A percentile compares a stretch with the other conserved stretches of the same genome.
phyloP scores from a whole-genome alignment of 2,113 vertebrate species.

The Bos taurus region DNA sequence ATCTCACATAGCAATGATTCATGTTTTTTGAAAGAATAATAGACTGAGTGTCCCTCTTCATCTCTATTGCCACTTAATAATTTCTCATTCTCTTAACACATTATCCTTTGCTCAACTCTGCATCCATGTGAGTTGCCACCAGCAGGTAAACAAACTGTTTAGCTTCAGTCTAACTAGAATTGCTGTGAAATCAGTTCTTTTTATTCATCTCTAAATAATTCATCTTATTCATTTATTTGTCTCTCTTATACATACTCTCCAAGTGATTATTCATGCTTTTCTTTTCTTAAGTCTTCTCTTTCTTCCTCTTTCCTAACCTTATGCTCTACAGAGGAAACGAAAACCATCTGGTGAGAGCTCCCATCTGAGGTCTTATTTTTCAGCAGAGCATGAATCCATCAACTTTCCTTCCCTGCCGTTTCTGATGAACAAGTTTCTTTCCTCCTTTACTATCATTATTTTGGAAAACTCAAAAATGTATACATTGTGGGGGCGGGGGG shows the following conservation, averaged over 20 bases:
- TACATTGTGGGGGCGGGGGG: background rate
- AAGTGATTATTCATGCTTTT: background rate
- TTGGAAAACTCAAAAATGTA: background rate
- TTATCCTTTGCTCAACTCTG: background rate
- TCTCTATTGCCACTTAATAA: constrained; percentile 18
- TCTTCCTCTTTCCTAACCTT: constrained; percentile 17
- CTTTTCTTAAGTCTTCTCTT: background rate
- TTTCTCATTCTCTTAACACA: background rate
- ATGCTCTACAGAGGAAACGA: constrained; percentile 14
- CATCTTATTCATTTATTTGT: constrained; percentile 17
- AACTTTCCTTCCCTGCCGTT: background rate
- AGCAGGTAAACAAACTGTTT: constrained; percentile 48
- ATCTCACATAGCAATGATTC: background rate
- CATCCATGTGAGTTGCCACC: background rate
- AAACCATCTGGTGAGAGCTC: background rate
- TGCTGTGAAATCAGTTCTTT: constrained; percentile 39
- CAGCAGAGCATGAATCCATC: background rate
- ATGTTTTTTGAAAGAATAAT: background rate
- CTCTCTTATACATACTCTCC: background rate
- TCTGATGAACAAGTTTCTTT: background rate
- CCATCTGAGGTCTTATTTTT: background rate
- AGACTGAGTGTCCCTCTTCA: background rate
- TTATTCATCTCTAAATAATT: constrained; percentile 49
- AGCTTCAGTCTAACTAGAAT: constrained; percentile 22
- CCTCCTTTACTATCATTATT: constrained; percentile 16